Evolutionary conservation across 2,888 invertebrate species (phyloP).

Genomic region (Sepiola atlantica): DNA sequence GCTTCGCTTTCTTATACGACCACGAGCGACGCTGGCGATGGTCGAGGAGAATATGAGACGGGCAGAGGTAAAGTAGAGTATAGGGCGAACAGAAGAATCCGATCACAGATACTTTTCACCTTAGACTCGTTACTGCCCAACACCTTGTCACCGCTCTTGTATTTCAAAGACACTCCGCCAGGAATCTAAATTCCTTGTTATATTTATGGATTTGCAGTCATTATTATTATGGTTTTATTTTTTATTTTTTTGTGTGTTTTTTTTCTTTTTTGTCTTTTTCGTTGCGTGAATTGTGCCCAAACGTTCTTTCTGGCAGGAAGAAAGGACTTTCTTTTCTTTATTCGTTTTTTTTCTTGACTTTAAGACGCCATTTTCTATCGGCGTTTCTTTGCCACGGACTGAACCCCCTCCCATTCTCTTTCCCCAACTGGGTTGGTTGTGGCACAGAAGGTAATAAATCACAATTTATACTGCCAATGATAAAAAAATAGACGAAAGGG

Average conservation of each 20-base stretch:
- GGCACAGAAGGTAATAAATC: not conserved
- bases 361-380: not conserved
- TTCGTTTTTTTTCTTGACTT: not conserved
- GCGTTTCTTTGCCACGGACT: not conserved
- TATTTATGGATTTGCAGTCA: not conserved
- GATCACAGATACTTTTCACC: not conserved
- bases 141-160: not conserved
- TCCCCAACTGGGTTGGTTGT: not conserved
- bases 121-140: not conserved
- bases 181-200: slow-evolving; percentile 24
- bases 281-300: not conserved
- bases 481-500: not conserved
- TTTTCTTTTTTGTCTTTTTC: not conserved
- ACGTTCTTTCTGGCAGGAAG: not conserved
- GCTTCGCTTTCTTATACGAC: not conserved
- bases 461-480: slow-evolving; percentile 7
- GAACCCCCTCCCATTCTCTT: not conserved
- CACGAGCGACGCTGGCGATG: not conserved
- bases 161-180: not conserved
- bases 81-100: not conserved
- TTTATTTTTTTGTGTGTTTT: too few relatives aligned
- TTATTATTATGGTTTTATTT: not conserved
- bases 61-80: not conserved
- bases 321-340: not conserved
- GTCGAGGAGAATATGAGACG: not conserved